Evolutionary conservation across 2,888 invertebrate genomes (phyloP), one percentile per base, ranked within the genome.

Genomic region (Stenichneumon culpator): DNA sequence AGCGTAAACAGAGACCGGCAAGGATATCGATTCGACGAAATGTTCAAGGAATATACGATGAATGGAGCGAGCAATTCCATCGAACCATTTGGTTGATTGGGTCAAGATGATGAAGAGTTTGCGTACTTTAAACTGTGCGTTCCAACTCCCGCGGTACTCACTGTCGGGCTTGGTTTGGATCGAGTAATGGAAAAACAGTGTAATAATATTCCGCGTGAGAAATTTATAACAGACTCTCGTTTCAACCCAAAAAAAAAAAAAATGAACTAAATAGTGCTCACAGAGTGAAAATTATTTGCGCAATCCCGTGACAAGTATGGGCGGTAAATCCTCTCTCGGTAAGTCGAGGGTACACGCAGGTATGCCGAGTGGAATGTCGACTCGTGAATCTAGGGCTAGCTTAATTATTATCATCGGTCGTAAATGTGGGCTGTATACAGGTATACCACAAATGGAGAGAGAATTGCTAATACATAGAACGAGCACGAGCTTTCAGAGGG

Each of bases 331-430:
- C 57, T 57, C 57, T 25, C 11, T 25, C 9, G 11, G 3, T 22
- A 25, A 57, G 57, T 57, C 22, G 57, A 57, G 57, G 9, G 22
- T 57, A 25, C 25, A 57, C 22, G 57, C 25, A 25, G 57, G 25
- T 52, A 70, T 19, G 52, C n/a, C n/a, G 50, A 69, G 50, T 28
- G 63, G 52, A 74, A 16, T 14, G 63, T 25, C n/a, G 36, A 52
- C 47, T 52, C 75, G 75, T 39, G 57, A 52, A 69, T 79, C 79
- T 3, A 67, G 79, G 70, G 57, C 65, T n/a, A 50, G 77, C 78
- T 78, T 86, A 79, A 83, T 83, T 85, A 85, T 81, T 79, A 79
- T 86, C 73, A 77, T 81, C 75, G 50, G 70, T 72, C 39, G 68
- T 52, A 74, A 28, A 80, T n/a, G 52, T 32, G 28, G 28, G n/a